Evolutionary conservation across 2,888 invertebrate genomes (phyloP).

Genomic region (Stenchaetothrips biformis): DNA sequence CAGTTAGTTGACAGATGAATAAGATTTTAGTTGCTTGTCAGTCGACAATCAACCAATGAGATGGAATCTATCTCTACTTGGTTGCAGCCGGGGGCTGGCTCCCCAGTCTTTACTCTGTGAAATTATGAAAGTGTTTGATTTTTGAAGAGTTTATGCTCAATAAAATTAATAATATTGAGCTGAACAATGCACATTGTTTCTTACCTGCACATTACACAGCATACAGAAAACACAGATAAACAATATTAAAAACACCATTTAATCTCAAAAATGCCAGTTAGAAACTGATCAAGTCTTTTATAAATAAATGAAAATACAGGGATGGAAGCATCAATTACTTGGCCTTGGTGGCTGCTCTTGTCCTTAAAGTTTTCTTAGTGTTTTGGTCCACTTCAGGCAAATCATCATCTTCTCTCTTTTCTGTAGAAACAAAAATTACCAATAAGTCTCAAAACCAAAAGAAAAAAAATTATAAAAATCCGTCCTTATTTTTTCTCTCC

Average conservation of each 20-base stretch:
- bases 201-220: background rate
- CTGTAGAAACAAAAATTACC: conserved; percentile 47
- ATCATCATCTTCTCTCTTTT: conserved; percentile 77
- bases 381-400: conserved; percentile 91
- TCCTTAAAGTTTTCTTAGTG: conserved; percentile 68
- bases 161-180: background rate
- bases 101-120: background rate
- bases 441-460: conserved; percentile 26
- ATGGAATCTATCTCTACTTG: no score
- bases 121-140: background rate
- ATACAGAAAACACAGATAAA: background rate
- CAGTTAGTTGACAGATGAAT: no score
- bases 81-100: background rate
- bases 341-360: conserved; percentile 52
- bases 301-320: conserved; percentile 5
- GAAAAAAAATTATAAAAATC: conserved; percentile 26
- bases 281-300: conserved; percentile 6
- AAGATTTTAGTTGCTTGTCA: background rate
- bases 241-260: conserved; percentile 19
- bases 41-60: background rate
- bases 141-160: background rate
- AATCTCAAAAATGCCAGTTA: conserved; percentile 9
- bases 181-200: background rate
- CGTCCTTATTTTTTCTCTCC: no score
- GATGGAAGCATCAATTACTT: conserved; percentile 45